Percentiles rank a stretch among this genome's conserved stretches.
Evolutionary conservation across 1,140 invertebrate species (phyloP).

Genomic region (Aphidius gifuensis): DNA sequence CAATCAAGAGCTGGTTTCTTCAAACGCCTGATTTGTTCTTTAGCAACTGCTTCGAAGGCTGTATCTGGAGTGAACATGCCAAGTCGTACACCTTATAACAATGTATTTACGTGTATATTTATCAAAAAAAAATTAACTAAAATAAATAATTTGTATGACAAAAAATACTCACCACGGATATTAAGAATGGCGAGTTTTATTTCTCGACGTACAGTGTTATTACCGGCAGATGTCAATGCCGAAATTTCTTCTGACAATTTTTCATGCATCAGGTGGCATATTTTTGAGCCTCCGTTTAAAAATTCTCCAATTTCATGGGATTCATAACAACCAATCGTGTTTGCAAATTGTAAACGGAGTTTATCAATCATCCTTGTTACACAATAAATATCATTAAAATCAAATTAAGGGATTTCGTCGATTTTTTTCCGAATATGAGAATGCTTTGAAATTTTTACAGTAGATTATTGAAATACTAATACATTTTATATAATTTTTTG

Average conservation of each 20-base stretch:
- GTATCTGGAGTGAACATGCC: slow-evolving; percentile 99
- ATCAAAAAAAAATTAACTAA: too few species aligned
- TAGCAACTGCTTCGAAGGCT: slow-evolving; percentile 99
- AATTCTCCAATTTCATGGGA: too few species aligned
- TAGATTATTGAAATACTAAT: too few species aligned
- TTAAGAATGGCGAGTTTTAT: slow-evolving; percentile 99
- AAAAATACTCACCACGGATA: slow-evolving; percentile 79
- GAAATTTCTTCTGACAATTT: too few species aligned
- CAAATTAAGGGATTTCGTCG: too few species aligned
- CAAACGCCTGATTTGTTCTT: slow-evolving; percentile 94
- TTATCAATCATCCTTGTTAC: not conserved
- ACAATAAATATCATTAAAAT: slow-evolving; percentile 23
- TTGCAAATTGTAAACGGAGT: not conserved
- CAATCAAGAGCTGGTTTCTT: slow-evolving; percentile 98
- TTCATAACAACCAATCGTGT: not conserved
- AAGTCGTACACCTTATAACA: slow-evolving; percentile 68
- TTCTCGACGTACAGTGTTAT: slow-evolving; percentile 87
- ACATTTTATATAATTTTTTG: too few species aligned
- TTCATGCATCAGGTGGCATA: too few species aligned
- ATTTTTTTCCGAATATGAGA: too few species aligned
- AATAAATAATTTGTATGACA: not conserved
- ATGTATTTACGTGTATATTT: not conserved
- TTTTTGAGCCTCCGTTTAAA: too few species aligned
- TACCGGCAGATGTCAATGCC: slow-evolving; percentile 41
- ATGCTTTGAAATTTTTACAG: too few species aligned